Percentiles rank a stretch among this genome's conserved stretches.
phyloP scores from a whole-genome alignment of 1,140 invertebrate species.

The Drosophila hydei region DNA sequence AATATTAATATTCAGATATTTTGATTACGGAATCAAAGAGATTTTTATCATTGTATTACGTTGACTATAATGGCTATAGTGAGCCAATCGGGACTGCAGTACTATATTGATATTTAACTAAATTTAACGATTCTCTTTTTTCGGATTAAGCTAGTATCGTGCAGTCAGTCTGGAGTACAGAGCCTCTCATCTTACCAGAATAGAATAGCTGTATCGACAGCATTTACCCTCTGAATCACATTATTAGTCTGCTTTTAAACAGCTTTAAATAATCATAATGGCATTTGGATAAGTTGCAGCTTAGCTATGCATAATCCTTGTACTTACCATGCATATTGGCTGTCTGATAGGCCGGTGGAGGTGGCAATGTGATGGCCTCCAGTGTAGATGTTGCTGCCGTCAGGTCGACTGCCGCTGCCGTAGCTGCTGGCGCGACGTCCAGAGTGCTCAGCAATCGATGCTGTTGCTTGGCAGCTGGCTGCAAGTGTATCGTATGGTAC shows the following conservation, averaged over 20 bases:
- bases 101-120: too few species aligned
- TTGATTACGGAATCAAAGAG: not conserved
- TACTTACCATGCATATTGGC: conserved; percentile 79
- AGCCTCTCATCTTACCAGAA: too few species aligned
- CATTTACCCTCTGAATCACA: too few species aligned
- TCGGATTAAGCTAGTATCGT: too few species aligned
- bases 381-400: conserved; percentile 59
- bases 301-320: not conserved
- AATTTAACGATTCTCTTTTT: too few species aligned
- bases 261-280: not conserved
- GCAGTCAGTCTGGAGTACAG: too few species aligned
- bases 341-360: conserved; percentile 80
- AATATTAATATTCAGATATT: not conserved
- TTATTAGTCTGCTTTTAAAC: not conserved
- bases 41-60: too few species aligned
- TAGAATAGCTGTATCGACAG: too few species aligned
- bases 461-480: conserved; percentile 65
- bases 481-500: conserved; percentile 82
- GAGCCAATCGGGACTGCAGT: too few species aligned
- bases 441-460: conserved; percentile 53
- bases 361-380: conserved; percentile 67
- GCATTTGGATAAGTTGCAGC: not conserved
- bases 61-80: too few species aligned
- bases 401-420: conserved; percentile 17
- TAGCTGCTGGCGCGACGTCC: conserved; percentile 22